Base-by-base conservation (phyloP, 2,888 invertebrate genomes). In the Gymnosoma rotundatum region DNA sequence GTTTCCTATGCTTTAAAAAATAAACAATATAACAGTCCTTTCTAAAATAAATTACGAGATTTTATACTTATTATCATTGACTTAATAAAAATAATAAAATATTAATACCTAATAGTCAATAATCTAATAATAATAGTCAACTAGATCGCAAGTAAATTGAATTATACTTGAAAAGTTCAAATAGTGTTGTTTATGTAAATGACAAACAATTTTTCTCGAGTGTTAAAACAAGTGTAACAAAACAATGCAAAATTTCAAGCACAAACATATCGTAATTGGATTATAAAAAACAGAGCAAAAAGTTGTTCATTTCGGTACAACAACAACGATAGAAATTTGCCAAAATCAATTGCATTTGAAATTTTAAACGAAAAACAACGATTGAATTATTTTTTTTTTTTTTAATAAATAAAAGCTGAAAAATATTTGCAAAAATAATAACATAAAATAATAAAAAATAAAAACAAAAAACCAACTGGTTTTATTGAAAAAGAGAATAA, bases 331-430 rank as follows among this genome's bases (percentile, higher is more conserved):
- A 25, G 16, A 38, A 67, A 56, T 60, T 70, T 42, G 12, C 18
- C 32, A 83, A 83, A 83, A 80, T 83, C 83, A 85, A 85, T 85
- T 83, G 85, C 79, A 73, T 72, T 78, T 79, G 61, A 85, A 83
- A 79, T 72, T 67, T 79, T 63, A 79, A 85, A 85, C 76, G 84
- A 84, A 79, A 82, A 86, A 80, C 79, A 86, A 84, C 81, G 80
- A 78, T 58, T 54, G 67, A 10, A 64, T 73, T 72, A 54, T 50
- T 63, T 38, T 63, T 63, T 67, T 48, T 63, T 63, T 67, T 21
- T 21, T n/a, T 61, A 36, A 73, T 60, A 56, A 48, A 61, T 45
- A 74, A 85, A 7, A 50, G 1, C 2, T 9, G 9, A 18, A 48
- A 48, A 52, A 52, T 52, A 52, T 5, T 52, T 9, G 20, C 10